These are phyloP conservation scores for Epsilonema sp. DNA, from an alignment of 2,888 invertebrate genomes.

Conservation along the genomic window DNA sequence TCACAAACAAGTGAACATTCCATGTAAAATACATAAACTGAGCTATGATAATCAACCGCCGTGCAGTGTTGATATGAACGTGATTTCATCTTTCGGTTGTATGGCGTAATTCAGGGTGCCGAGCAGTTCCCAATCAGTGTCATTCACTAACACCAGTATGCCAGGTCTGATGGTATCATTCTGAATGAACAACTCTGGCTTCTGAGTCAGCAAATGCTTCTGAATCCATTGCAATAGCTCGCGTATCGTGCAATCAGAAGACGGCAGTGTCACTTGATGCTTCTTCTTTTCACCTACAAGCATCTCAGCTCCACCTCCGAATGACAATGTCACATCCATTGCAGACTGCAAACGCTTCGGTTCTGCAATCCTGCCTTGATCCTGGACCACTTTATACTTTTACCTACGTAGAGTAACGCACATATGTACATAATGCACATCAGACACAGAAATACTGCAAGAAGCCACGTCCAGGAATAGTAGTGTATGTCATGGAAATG, in stretches of 20 bases:
- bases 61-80: slow-evolving; percentile 26
- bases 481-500: too few relatives aligned
- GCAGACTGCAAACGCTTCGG: not conserved
- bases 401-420: too few relatives aligned
- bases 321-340: slow-evolving; percentile 20
- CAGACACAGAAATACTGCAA: too few relatives aligned
- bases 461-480: too few relatives aligned
- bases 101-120: slow-evolving; percentile 20
- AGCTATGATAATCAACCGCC: slow-evolving; percentile 15
- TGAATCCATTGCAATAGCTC: slow-evolving; percentile 59
- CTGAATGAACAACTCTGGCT: slow-evolving; percentile 46
- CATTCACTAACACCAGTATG: slow-evolving; percentile 77
- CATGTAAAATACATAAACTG: not conserved
- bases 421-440: too few relatives aligned
- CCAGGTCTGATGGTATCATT: slow-evolving; percentile 31
- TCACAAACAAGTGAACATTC: too few relatives aligned
- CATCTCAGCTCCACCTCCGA: slow-evolving; percentile 73
- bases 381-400: too few relatives aligned
- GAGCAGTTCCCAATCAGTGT: slow-evolving; percentile 79
- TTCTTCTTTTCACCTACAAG: slow-evolving; percentile 61
- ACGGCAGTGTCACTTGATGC: slow-evolving; percentile 44
- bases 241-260: slow-evolving; percentile 38
- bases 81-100: slow-evolving; percentile 13
- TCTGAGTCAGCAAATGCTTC: slow-evolving; percentile 58
- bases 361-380: too few relatives aligned